Percentiles rank a stretch among this genome's conserved stretches.
These are phyloP conservation scores for Cercocebus atys DNA, from an alignment of 2,113 vertebrate genomes.

Conservation along the genomic window DNA sequence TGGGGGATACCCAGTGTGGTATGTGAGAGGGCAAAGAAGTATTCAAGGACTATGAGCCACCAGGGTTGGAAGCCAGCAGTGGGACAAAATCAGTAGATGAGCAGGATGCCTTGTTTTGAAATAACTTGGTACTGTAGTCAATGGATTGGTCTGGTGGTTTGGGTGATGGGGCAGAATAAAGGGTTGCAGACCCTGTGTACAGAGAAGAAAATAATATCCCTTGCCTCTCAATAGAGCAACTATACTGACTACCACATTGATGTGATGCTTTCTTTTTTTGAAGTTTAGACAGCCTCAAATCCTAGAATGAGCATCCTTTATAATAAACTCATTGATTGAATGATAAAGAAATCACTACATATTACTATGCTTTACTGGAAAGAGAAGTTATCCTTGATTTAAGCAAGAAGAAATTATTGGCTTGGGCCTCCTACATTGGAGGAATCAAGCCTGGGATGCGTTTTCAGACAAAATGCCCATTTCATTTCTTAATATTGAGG, in stretches of 20 bases:
- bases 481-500: neutral
- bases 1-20: neutral
- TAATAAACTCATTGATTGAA: neutral
- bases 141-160: neutral
- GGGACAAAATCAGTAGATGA: neutral
- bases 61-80: neutral
- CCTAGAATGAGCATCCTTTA: neutral
- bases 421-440: neutral
- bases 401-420: neutral
- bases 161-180: neutral
- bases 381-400: neutral
- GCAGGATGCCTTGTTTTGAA: neutral
- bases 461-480: conserved; percentile 18
- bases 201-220: neutral
- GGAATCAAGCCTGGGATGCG: neutral
- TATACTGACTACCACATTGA: neutral
- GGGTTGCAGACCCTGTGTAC: neutral
- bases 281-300: neutral
- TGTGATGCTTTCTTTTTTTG: neutral
- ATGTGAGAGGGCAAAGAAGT: neutral
- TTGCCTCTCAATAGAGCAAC: conserved; percentile 22
- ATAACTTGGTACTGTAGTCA: neutral
- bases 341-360: conserved; percentile 1
- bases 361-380: neutral
- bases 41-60: neutral